Base-by-base conservation (phyloP, 2,797 vertebrate species). In the Enteromius anoplus region DNA sequence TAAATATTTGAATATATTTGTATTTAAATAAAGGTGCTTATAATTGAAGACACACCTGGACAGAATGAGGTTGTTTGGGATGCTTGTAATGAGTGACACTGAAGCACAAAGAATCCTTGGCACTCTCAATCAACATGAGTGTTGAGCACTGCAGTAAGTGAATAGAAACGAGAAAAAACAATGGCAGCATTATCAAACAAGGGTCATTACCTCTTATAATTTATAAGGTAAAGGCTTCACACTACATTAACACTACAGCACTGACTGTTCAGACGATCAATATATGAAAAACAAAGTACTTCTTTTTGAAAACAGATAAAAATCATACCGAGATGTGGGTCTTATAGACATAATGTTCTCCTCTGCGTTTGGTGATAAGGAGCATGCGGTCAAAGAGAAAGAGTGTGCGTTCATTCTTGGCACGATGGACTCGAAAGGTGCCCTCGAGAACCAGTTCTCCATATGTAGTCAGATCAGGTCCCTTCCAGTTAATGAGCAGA, bases 401-500 rank as follows among this genome's bases (percentile, higher is more conserved):
- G 83, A 99, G 95, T 0, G 97, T 96, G 3, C 97, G 94, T 87
- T 98, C 96, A 0, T 95, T 97, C 82, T 95, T 96, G 34, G 95
- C 95, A 0, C 97, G 95, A 72, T 96, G 96, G 0, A 96, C 91
- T 0, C 96, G 96, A 86, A 99, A 99, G 0, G 95, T 97, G 79
- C 96, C 97, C 90, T 99, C 98, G 76, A 99, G 93, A 51, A 99
- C 96, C 47, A 99, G 94, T 66, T 98, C 97, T 26, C 97, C 97
- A 0, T 96, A 99, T 0, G 93, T 96, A 26, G 96, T 97, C 80
- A 99, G 93, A 81, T 99, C 97, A 0, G 94, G 93, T 5, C 97
- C 98, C 70, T 96, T 97, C 97, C 97, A 99, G 89, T 97, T 95
- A 87, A 98, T 93, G 87, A 99, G 94, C 86, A 98, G 85, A 0